A percentile compares a stretch with the other conserved stretches of the same genome.
Evolutionary conservation across 2,888 invertebrate genomes (phyloP).

Genomic region (Epiblema foenella): DNA sequence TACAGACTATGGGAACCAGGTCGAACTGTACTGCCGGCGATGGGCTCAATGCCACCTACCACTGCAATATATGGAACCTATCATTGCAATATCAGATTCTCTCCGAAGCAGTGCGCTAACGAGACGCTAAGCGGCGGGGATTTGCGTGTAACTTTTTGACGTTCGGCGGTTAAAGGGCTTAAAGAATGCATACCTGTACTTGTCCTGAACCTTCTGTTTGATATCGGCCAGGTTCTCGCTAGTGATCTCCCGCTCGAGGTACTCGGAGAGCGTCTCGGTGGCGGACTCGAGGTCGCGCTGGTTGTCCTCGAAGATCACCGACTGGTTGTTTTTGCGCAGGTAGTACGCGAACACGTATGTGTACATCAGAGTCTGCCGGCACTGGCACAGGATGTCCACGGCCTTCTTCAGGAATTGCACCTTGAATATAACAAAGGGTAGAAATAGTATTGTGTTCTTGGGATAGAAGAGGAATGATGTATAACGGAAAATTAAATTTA

Average conservation of each 20-base stretch:
- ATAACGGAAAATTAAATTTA: too few species aligned
- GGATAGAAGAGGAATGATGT: too few species aligned
- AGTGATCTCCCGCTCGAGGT: conserved; percentile 98
- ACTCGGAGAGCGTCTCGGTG: conserved; percentile 98
- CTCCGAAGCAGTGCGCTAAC: too few species aligned
- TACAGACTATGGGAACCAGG: too few species aligned
- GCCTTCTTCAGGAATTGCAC: conserved; percentile 99
- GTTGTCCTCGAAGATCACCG: conserved; percentile 99
- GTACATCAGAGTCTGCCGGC: conserved; percentile 99
- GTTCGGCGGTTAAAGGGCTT: too few species aligned
- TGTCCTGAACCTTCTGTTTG: conserved; percentile 99
- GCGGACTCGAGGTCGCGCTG: conserved; percentile 99
- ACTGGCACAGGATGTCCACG: conserved; percentile 97
- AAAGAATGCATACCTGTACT: conserved; percentile 90
- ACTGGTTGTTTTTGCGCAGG: conserved; percentile 98
- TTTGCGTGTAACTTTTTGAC: too few species aligned
- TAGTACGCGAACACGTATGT: conserved; percentile 99
- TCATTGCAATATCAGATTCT: too few species aligned
- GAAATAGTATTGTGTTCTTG: neutral
- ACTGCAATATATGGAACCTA: too few species aligned
- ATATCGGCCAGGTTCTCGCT: conserved; percentile 98
- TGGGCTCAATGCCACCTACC: too few species aligned
- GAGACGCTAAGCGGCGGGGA: too few species aligned
- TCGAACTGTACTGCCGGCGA: too few species aligned
- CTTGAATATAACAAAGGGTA: conserved; percentile 66